Percentiles rank a stretch among this genome's conserved stretches.
phyloP scores from a whole-genome alignment of 1,140 invertebrate species.

The Drosophila trapezifrons region DNA sequence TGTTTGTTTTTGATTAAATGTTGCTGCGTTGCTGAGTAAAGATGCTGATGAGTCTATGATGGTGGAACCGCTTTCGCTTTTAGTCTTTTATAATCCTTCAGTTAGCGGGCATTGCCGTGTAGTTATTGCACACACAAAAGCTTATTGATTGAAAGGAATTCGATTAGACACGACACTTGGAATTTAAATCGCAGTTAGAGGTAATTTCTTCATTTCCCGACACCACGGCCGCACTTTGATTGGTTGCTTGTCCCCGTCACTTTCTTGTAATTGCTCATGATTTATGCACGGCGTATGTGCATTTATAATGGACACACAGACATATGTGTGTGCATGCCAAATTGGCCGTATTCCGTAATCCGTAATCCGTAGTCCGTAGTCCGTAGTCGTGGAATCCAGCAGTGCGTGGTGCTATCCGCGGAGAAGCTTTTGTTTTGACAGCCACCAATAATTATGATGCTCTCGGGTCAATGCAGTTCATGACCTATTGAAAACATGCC shows the following conservation, averaged over 20 bases:
- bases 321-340: background rate
- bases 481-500: conserved; percentile 67
- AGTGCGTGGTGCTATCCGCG: conserved; percentile 5
- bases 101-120: conserved; percentile 25
- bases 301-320: background rate
- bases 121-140: conserved; percentile 27
- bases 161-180: conserved; percentile 19
- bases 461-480: conserved; percentile 75
- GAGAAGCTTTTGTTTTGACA: conserved; percentile 30
- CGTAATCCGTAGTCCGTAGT: conserved; percentile 13
- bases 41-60: conserved; percentile 14
- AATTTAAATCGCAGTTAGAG: conserved; percentile 13
- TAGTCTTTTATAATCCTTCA: conserved; percentile 28
- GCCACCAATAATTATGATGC: conserved; percentile 59
- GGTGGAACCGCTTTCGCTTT: conserved; percentile 19
- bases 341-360: conserved; percentile 20
- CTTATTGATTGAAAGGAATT: conserved; percentile 2
- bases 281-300: conserved; percentile 23
- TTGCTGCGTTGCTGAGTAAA: background rate
- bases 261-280: conserved; percentile 28
- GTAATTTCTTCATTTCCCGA: conserved; percentile 18
- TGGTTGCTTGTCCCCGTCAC: conserved; percentile 7
- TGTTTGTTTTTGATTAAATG: conserved; percentile 2
- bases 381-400: background rate
- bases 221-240: conserved; percentile 8